phyloP scores from a whole-genome alignment of 1,140 invertebrate genomes.

The Drosophila simulans region DNA sequence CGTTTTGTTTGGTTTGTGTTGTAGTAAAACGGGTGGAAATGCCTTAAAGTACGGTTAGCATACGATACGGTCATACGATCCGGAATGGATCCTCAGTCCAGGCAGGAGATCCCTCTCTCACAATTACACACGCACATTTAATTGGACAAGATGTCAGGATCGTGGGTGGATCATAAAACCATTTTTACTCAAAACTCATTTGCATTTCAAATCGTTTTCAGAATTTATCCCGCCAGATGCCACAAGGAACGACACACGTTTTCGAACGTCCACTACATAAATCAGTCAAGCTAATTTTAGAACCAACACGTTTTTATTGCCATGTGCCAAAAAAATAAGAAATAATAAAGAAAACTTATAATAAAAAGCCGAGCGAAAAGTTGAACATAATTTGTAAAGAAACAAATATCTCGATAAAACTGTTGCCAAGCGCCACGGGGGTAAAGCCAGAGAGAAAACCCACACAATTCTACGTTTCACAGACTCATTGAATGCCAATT shows the following conservation, averaged over 20 bases:
- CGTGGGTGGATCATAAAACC: constrained; percentile 4
- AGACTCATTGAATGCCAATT: constrained; percentile 48
- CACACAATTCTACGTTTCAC: constrained; percentile 28
- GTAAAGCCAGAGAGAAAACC: constrained; percentile 9
- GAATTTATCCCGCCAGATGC: constrained; percentile 22
- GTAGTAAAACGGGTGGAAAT: constrained; percentile 45
- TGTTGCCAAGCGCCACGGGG: constrained; percentile 57
- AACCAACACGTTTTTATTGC: constrained; percentile 58
- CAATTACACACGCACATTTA: constrained; percentile 10
- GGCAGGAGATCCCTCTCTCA: background rate
- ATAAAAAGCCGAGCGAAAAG: constrained; percentile 14
- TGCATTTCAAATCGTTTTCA: constrained; percentile 16
- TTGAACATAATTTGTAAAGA: constrained; percentile 9
- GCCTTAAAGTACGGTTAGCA: constrained; percentile 59
- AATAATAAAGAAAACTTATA: constrained; percentile 1
- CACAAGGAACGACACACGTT: constrained; percentile 22
- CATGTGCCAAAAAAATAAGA: constrained; percentile 49
- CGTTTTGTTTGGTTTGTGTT: constrained; percentile 56
- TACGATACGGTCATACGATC: constrained; percentile 16
- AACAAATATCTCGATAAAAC: constrained; percentile 12
- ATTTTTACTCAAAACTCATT: constrained; percentile 3
- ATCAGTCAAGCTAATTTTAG: constrained; percentile 41
- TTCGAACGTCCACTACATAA: constrained; percentile 17
- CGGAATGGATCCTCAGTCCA: constrained; percentile 2
- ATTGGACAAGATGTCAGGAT: background rate